Evolutionary conservation across 2,113 vertebrate genomes (phyloP).

Genomic region (Tragelaphus imberbis): DNA sequence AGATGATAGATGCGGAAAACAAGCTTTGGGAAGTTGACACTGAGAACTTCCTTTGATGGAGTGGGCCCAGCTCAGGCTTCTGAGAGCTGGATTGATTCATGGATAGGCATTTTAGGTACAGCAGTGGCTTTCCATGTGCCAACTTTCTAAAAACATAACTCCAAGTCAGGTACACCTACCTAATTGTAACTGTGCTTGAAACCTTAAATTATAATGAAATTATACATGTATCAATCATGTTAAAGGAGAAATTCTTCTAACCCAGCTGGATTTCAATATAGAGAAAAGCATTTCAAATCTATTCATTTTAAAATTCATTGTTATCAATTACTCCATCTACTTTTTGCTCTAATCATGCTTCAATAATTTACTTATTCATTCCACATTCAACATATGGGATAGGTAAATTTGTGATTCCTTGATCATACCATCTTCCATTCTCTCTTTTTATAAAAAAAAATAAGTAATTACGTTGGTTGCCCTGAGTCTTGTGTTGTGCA

Average conservation of each 20-base stretch:
- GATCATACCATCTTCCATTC: not conserved
- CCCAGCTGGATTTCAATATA: not conserved
- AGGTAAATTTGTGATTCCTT: not conserved
- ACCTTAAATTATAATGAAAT: constrained; percentile 14
- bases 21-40: not conserved
- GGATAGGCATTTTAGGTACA: not conserved
- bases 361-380: not conserved
- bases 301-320: not conserved
- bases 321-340: not conserved
- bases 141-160: not conserved
- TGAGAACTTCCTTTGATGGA: not conserved
- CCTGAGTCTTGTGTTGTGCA: not conserved
- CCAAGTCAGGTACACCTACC: not conserved
- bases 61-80: not conserved
- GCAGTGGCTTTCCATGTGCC: not conserved
- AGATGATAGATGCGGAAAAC: constrained; percentile 54
- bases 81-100: not conserved
- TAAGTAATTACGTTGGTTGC: not conserved
- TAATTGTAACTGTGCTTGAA: not conserved
- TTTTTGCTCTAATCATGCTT: not conserved
- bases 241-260: constrained; percentile 28
- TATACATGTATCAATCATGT: not conserved
- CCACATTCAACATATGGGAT: not conserved
- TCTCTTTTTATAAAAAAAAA: not conserved
- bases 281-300: not conserved